Base-by-base conservation (phyloP, 2,797 vertebrate genomes). In the Otolemur crassicaudatus region DNA sequence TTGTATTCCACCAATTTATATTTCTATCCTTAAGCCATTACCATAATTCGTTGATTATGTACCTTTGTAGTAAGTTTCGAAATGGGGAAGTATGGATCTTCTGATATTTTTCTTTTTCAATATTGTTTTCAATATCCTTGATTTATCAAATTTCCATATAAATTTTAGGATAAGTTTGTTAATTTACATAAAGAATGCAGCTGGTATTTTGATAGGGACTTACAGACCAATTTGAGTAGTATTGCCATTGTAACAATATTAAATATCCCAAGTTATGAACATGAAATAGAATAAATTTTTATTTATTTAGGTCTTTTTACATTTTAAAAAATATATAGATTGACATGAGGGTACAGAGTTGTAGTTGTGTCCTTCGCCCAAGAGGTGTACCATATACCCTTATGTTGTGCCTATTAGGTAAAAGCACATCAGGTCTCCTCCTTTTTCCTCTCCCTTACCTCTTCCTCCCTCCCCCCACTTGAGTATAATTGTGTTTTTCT, bases 11-110 rank as follows among this genome's bases (percentile, higher is more conserved):
- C 25, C 63, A 34, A 85, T 79, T 29, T n/a, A 80, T 58, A 95
- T 85, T 85, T 90, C 27, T 90, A 8, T 80, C 17, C 3, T 90
- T 67, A 90, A 72, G 34, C n/a, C 7, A 86, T 5, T 77, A 87
- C 7, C 69, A 46, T 16, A 87, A 5, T 73, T 43, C 72, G 56
- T 72, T 91, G 11, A 94, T 87, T 22, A 91, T 82, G 43, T 63
- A 76, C 34, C 12, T 53, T 70, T 76, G 43, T 25, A 90, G 29
- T 72, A 79, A 80, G 34, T 91, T 94, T 86, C 73, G n/a, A 94
- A 67, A 95, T 76, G 58, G 31, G 49, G 22, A 91, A 60, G 31
- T 93, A 25, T 86, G 67, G 65, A 20, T 86, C 49, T 16, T 75
- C 58, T 10, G 92, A 46, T 29, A 56, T 73, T 76, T 80, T 76